Percentiles rank a stretch among this genome's conserved stretches.
phyloP scores from a whole-genome alignment of 2,113 vertebrate genomes.

The Leptobrachium leishanense region DNA sequence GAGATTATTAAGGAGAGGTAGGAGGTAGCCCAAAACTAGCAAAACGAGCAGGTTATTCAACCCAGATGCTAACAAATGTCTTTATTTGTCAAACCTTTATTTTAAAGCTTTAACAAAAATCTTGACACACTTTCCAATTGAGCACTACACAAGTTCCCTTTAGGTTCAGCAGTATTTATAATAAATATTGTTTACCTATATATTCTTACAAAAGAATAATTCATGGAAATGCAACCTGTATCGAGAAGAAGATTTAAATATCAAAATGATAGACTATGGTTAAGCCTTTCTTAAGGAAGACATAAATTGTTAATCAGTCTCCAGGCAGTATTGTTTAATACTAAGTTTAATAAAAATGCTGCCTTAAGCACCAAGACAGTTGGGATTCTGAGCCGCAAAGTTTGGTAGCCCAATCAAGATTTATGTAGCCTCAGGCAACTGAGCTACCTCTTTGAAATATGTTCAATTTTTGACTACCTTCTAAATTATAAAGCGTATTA shows the following conservation, averaged over 20 bases:
- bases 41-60: too few relatives aligned
- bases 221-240: not conserved
- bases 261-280: conserved; percentile 67
- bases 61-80: too few relatives aligned
- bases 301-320: conserved; percentile 74
- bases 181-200: too few relatives aligned
- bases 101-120: too few relatives aligned
- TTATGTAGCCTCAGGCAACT: conserved; percentile 56
- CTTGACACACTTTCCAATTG: too few relatives aligned
- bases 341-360: conserved; percentile 74
- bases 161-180: too few relatives aligned
- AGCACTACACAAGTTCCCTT: too few relatives aligned
- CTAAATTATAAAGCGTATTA: conserved; percentile 69
- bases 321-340: conserved; percentile 70
- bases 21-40: too few relatives aligned
- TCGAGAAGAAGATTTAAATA: conserved; percentile 70
- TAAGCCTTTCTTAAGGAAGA: conserved; percentile 68
- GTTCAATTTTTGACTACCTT: conserved; percentile 66
- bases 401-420: conserved; percentile 61
- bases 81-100: too few relatives aligned
- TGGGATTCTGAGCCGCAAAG: conserved; percentile 64
- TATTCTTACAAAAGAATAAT: not conserved
- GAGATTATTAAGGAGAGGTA: too few relatives aligned
- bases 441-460: conserved; percentile 66
- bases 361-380: conserved; percentile 65